These are phyloP conservation scores for Oscheius sp. DNA, from an alignment of 1,140 invertebrate species.

Conservation along the genomic window DNA sequence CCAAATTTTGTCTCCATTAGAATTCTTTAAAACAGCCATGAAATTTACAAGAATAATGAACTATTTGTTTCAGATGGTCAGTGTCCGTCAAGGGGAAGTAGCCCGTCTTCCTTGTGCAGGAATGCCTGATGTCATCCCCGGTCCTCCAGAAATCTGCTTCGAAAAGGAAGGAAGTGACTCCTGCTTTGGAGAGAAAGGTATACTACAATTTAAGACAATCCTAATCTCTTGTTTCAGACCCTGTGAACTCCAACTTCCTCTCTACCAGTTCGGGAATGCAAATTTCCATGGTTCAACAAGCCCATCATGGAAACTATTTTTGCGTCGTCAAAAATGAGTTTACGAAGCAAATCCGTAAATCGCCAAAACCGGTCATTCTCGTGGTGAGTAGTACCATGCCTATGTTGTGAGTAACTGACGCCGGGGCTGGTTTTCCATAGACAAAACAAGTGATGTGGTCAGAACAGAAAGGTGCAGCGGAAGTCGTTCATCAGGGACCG, in stretches of 20 bases:
- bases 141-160: slow-evolving; percentile 51
- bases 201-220: neutral
- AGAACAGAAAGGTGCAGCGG: too few species aligned
- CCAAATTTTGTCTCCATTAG: too few species aligned
- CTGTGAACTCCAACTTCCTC: slow-evolving; percentile 47
- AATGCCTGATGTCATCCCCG: slow-evolving; percentile 46
- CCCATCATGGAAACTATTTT: slow-evolving; percentile 52
- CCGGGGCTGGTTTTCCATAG: too few species aligned
- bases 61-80: slow-evolving; percentile 31
- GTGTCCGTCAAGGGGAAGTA: slow-evolving; percentile 22
- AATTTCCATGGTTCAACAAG: slow-evolving; percentile 50
- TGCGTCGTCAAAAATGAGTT: slow-evolving; percentile 52
- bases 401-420: too few species aligned
- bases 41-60: neutral
- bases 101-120: slow-evolving; percentile 39
- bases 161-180: slow-evolving; percentile 49
- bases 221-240: slow-evolving; percentile 14
- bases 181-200: slow-evolving; percentile 44
- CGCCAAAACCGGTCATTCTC: slow-evolving; percentile 46
- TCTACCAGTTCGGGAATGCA: slow-evolving; percentile 50
- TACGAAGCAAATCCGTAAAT: slow-evolving; percentile 48
- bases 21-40: too few species aligned
- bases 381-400: slow-evolving; percentile 23
- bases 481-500: too few species aligned
- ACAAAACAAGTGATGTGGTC: neutral